Base-by-base conservation (phyloP, 2,888 invertebrate species). In the Allacma fusca region DNA sequence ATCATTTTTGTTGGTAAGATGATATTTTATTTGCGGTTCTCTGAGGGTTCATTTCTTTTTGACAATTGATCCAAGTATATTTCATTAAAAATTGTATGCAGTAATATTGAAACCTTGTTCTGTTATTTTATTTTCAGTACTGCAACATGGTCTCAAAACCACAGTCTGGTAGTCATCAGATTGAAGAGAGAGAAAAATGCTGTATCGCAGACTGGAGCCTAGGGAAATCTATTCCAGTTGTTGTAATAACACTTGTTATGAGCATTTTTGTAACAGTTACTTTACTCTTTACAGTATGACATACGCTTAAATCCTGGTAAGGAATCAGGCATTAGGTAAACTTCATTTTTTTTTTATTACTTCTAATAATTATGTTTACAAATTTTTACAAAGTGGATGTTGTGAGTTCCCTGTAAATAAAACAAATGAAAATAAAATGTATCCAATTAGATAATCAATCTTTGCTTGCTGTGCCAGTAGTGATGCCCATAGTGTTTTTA, bases 1-100 rank as follows among this genome's bases (percentile, higher is more conserved):
- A 21, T 5, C 72, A 13, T 72, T 62, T 59, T 57, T 72, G 16
- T 26, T 72, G 29, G 72, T 72, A 59, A 59, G 34, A 34, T 50
- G 4, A 1, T 16, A 12, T 50, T 50, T 50, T 1, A 50, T 12
- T 9, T 34, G 34, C n/a, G n/a, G n/a, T n/a, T n/a, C n/a, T n/a
- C n/a, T n/a, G n/a, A n/a, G n/a, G n/a, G n/a, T n/a, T n/a, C n/a
- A n/a, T n/a, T n/a, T n/a, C n/a, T n/a, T n/a, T n/a, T n/a, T n/a
- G n/a, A n/a, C n/a, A n/a, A n/a, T n/a, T n/a, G n/a, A n/a, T n/a
- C n/a, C n/a, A n/a, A n/a, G n/a, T n/a, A n/a, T n/a, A n/a, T n/a
- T n/a, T n/a, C n/a, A n/a, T n/a, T n/a, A n/a, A n/a, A n/a, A n/a
- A n/a, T n/a, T n/a, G n/a, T n/a, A n/a, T n/a, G n/a, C n/a, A n/a